phyloP scores from a whole-genome alignment of 2,113 vertebrate genomes.

The Entomyzon cyanotis region DNA sequence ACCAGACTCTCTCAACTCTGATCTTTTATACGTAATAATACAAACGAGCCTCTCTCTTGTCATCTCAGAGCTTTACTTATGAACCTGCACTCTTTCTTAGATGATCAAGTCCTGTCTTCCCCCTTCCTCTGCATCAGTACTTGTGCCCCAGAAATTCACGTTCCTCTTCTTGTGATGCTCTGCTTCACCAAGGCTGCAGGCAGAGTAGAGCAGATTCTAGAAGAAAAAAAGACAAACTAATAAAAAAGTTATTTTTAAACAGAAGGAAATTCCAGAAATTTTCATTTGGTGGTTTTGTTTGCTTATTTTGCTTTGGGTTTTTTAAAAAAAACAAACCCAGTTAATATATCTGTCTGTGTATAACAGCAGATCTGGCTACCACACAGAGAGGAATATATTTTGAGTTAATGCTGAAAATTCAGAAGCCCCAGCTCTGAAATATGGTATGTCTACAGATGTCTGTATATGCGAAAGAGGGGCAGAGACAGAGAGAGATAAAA shows the following conservation, averaged over 20 bases:
- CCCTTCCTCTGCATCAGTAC: not conserved
- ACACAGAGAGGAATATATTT: not conserved
- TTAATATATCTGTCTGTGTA: not conserved
- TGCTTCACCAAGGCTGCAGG: not conserved
- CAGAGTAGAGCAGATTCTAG: not conserved
- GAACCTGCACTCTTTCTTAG: not conserved
- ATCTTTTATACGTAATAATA: not conserved
- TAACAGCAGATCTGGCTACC: slow-evolving; percentile 1
- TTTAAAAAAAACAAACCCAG: not conserved
- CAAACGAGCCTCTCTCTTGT: not conserved
- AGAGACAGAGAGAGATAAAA: slow-evolving; percentile 14
- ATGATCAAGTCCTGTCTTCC: not conserved
- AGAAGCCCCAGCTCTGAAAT: not conserved
- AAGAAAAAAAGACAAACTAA: not conserved
- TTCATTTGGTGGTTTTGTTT: not conserved
- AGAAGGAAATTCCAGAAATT: not conserved
- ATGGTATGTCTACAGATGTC: not conserved
- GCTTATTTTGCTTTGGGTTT: not conserved
- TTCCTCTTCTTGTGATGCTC: not conserved
- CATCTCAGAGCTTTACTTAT: not conserved
- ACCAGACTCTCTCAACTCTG: not conserved
- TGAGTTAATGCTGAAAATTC: not conserved
- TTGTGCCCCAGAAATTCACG: not conserved
- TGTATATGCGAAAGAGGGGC: not conserved
- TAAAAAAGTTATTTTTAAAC: not conserved